Conservation (phyloP, 2,113 vertebrate species). For the Actinemys pallida region DNA sequence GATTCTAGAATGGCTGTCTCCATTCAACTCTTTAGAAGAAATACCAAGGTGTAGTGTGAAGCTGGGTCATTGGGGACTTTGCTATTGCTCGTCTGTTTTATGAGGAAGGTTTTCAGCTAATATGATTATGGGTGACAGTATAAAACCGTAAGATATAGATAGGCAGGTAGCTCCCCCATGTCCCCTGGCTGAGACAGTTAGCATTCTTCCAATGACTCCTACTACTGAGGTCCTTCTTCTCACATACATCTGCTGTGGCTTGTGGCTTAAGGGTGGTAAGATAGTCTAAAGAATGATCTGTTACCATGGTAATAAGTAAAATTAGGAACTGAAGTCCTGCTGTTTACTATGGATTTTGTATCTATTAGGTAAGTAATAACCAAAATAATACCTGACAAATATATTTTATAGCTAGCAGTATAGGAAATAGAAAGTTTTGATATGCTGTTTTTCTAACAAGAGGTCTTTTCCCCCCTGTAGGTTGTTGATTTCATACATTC, state of each 20-base stretch:
- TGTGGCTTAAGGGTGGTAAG: not conserved
- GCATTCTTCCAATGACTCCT: not conserved
- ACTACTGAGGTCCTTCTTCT: not conserved
- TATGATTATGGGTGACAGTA: not conserved
- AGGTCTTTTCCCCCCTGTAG: not conserved
- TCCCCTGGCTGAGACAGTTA: not conserved
- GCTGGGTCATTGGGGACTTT: not conserved
- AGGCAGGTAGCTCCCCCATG: not conserved
- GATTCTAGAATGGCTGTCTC: not conserved
- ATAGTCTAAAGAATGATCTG: not conserved
- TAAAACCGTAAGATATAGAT: not conserved
- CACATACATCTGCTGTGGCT: not conserved
- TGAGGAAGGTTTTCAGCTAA: not conserved
- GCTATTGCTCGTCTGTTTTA: not conserved
- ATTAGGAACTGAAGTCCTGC: not conserved
- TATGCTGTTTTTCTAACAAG: not conserved
- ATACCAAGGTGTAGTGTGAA: not conserved
- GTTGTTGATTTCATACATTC: not conserved
- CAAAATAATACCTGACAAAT: not conserved
- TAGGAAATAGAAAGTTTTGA: not conserved
- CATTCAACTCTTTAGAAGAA: not conserved
- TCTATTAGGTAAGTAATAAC: not conserved
- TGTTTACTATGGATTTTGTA: not conserved
- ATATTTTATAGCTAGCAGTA: not conserved
- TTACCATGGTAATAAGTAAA: not conserved